Conservation (phyloP, 2,113 vertebrate species). For the Rynchops niger region DNA sequence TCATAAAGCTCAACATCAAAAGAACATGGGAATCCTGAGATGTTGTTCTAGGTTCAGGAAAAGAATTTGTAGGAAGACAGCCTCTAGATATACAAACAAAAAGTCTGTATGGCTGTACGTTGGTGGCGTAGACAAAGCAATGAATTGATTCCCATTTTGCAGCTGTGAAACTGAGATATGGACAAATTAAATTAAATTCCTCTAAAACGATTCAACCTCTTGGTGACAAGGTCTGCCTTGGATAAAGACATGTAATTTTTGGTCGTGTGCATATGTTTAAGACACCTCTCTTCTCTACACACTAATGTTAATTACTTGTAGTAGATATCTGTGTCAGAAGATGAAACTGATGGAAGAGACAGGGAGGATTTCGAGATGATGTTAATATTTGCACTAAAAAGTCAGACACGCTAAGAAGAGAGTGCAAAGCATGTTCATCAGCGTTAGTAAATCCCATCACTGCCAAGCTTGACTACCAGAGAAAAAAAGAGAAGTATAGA, state of each 20-base stretch:
- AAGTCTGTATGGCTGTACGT: no score
- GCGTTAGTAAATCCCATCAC: not conserved
- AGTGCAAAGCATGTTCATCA: not conserved
- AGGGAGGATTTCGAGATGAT: not conserved
- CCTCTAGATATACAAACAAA: not conserved
- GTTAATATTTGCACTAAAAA: not conserved
- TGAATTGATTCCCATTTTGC: not conserved
- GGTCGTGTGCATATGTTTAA: not conserved
- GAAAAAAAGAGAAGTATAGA: not conserved
- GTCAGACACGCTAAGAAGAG: not conserved
- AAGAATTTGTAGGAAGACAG: not conserved
- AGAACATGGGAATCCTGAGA: not conserved
- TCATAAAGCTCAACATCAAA: not conserved
- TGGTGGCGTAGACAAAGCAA: not conserved
- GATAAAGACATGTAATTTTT: not conserved
- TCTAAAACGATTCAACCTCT: not conserved
- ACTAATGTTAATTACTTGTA: not conserved
- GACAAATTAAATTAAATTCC: not conserved
- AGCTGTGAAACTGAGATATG: not conserved
- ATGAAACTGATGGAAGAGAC: not conserved
- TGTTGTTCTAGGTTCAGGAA: not conserved
- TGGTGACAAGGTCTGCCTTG: not conserved
- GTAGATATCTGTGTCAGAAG: not conserved
- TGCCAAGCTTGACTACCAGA: not conserved
- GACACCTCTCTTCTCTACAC: not conserved